Base-by-base conservation (phyloP, 2,888 invertebrate species). In the Chalcosyrphus nemorum region DNA sequence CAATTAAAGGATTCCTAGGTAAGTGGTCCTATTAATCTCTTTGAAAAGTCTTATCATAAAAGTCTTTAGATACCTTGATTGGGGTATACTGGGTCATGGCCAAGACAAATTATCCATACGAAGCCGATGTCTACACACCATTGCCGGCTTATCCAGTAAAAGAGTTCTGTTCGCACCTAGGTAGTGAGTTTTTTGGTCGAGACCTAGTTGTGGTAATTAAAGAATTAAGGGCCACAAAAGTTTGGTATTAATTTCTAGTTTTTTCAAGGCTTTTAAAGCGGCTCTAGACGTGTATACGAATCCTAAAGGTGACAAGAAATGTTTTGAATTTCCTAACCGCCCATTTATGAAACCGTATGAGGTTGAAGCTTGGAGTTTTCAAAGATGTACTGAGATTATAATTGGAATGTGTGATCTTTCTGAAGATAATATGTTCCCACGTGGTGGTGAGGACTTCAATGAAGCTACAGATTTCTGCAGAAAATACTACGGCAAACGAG, bases 91-190 rank as follows among this genome's bases (percentile, higher is more conserved):
- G 93, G 11, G 95, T 95, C 87, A 91, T 98, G 86, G 98, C 98
- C 0, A 99, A 99, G 98, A 95, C 96, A n/a, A 96, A 99, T 92
- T 99, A 99, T 91, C 99, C 99, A 0, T 99, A 98, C 90, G 92
- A 95, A 0, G 94, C 96, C 0, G 94, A 94, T 88, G 99, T 99
- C 90, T 92, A 99, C 56, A 93, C 94, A 54, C 94, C 95, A 0
- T 89, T 99, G 29, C 98, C 98, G 0, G 97, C 95, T 0, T 93
- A 96, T 91, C 99, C 99, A 0, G 95, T 99, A 17, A 92, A 93
- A 52, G 92, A 92, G 29, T 93, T 94, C 85, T 95, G 95, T 88
- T 92, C 63, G 1, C 38, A 32, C 35, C 17, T 78, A 0, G 65
- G 57, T 19, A 7, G 2, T 1, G 65, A 71, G 5, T 65, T 43